Conservation (phyloP, 2,888 invertebrate genomes). For the Aproaerema taeniolella region DNA sequence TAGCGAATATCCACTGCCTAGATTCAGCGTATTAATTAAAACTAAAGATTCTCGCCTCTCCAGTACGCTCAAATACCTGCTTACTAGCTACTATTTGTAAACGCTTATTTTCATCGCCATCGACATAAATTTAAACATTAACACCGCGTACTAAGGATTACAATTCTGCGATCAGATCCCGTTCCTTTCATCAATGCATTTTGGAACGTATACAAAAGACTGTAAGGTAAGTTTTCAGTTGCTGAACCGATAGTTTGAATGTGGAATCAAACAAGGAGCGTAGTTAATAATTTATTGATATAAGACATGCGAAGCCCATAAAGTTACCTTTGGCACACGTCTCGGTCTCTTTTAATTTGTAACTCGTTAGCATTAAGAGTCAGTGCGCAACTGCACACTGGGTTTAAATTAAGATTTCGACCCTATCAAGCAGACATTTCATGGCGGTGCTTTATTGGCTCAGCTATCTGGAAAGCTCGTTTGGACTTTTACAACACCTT, state of each 20-base stretch:
- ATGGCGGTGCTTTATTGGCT: conserved; percentile 36
- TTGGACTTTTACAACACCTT: conserved; percentile 12
- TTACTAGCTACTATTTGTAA: conserved; percentile 46
- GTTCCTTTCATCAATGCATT: conserved; percentile 32
- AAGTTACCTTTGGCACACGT: conserved; percentile 74
- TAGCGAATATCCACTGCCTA: conserved; percentile 55
- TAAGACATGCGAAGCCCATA: conserved; percentile 77
- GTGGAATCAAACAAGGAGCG: conserved; percentile 71
- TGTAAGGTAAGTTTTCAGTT: conserved; percentile 37
- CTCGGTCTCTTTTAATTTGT: conserved; percentile 74
- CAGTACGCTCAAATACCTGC: conserved; percentile 57
- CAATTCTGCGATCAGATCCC: conserved; percentile 43
- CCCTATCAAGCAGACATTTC: conserved; percentile 34
- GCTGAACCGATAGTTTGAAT: conserved; percentile 49
- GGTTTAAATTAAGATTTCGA: conserved; percentile 62
- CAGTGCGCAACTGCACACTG: conserved; percentile 35
- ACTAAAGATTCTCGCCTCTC: conserved; percentile 66
- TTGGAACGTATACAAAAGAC: conserved; percentile 46
- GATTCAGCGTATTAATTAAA: conserved; percentile 70
- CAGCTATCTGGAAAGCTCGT: conserved; percentile 31
- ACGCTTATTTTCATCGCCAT: conserved; percentile 33
- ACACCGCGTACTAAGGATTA: conserved; percentile 49
- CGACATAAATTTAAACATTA: conserved; percentile 60
- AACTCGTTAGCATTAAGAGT: conserved; percentile 66
- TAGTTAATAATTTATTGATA: conserved; percentile 77